A percentile compares a stretch with the other conserved stretches of the same genome.
These are phyloP conservation scores for Rhopalosiphum nymphaeae DNA, from an alignment of 2,888 invertebrate genomes.

Conservation along the genomic window DNA sequence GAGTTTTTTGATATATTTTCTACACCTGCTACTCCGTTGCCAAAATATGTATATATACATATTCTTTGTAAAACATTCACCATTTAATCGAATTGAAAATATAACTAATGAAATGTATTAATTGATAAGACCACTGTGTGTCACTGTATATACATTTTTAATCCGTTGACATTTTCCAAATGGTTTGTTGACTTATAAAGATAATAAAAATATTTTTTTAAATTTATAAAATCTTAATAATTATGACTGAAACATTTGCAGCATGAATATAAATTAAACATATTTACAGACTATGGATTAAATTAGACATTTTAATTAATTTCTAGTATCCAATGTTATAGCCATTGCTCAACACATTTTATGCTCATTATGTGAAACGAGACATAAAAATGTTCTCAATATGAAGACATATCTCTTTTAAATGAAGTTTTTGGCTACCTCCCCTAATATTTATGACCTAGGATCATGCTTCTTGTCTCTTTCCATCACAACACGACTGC, in stretches of 20 bases:
- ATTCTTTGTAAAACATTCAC: background rate
- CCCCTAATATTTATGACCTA: background rate
- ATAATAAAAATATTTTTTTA: background rate
- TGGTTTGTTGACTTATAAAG: background rate
- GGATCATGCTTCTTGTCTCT: background rate
- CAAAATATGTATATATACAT: background rate
- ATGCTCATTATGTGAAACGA: background rate
- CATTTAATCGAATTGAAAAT: background rate
- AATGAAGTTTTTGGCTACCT: background rate
- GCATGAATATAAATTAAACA: background rate
- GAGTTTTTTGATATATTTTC: background rate
- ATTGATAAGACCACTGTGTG: background rate
- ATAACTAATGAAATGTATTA: constrained; percentile 5
- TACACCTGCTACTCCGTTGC: background rate
- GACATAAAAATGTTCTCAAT: background rate
- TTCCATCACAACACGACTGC: background rate
- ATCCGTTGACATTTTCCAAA: background rate
- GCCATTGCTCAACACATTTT: background rate
- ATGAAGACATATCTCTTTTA: background rate
- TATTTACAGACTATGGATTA: background rate
- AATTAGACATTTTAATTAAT: background rate
- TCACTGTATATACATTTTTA: background rate
- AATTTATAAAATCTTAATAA: background rate
- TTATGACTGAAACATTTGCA: background rate
- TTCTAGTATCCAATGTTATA: background rate